Conservation (phyloP, 2,888 invertebrate genomes). For the Leptopilina myrica region DNA sequence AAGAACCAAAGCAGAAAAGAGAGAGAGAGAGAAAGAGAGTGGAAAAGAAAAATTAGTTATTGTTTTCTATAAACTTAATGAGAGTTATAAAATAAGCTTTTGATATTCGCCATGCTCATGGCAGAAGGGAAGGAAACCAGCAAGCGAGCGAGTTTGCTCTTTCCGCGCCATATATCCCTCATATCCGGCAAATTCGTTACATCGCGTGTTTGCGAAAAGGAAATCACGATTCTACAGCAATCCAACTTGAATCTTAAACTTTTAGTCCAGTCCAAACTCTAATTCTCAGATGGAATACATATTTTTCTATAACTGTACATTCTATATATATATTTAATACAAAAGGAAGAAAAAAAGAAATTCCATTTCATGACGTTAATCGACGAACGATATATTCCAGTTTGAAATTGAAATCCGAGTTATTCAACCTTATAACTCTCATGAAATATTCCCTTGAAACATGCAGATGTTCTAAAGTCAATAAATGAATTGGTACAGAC, state of each 20-base stretch:
- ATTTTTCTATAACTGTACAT: not conserved
- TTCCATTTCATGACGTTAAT: constrained; percentile 13
- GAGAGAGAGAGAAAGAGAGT: no score
- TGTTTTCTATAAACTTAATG: constrained; percentile 2
- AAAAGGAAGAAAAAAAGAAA: not conserved
- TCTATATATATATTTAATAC: not conserved
- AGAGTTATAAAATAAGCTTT: constrained; percentile 37
- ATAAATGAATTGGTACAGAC: constrained; percentile 7
- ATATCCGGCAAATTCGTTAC: constrained; percentile 58
- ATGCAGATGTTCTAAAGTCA: constrained; percentile 1
- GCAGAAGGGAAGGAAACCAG: constrained; percentile 42
- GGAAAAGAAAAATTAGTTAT: constrained; percentile 2
- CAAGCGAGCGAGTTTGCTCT: constrained; percentile 49
- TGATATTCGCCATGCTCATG: constrained; percentile 33
- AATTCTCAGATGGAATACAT: constrained; percentile 4
- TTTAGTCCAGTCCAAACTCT: constrained; percentile 19
- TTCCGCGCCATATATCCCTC: constrained; percentile 49
- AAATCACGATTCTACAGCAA: constrained; percentile 52
- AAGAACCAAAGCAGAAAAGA: no score
- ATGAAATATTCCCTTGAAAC: constrained; percentile 7
- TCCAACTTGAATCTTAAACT: constrained; percentile 39
- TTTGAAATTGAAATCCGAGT: not conserved
- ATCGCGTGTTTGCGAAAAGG: constrained; percentile 57
- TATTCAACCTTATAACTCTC: not conserved
- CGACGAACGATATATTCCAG: not conserved